These are phyloP conservation scores for Gallinago nigripennis DNA, from an alignment of 2,797 vertebrate species.

Conservation along the genomic window DNA sequence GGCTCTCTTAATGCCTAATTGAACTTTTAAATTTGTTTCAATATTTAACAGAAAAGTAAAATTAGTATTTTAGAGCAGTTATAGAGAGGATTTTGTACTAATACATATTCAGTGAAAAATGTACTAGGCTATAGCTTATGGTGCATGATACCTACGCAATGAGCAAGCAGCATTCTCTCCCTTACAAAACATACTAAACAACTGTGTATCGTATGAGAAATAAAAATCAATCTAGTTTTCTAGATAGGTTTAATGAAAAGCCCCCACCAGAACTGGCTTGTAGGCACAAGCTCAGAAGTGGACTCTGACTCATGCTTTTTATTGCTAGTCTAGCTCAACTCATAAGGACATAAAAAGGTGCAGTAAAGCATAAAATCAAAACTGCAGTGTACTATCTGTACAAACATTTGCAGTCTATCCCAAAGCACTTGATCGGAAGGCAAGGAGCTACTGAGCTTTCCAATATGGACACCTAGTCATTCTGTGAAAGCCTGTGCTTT, in stretches of 20 bases:
- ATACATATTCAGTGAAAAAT: background rate
- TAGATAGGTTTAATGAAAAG: background rate
- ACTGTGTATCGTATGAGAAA: background rate
- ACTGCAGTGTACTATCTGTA: background rate
- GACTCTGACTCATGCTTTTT: conserved; percentile 1
- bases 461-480: background rate
- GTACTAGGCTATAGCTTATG: background rate
- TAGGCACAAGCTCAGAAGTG: background rate
- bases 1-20: background rate
- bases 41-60: background rate
- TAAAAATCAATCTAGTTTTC: background rate
- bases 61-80: background rate
- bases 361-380: conserved; percentile 16
- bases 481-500: background rate
- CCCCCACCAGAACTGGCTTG: background rate
- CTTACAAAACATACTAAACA: background rate
- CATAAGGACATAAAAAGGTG: background rate
- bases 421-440: background rate
- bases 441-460: background rate
- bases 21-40: background rate
- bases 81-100: background rate
- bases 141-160: background rate
- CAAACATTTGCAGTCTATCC: background rate
- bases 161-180: background rate
- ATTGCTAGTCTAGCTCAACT: background rate